Evolutionary conservation across 2,113 vertebrate species (phyloP).

Genomic region (Bufo gargarizans): DNA sequence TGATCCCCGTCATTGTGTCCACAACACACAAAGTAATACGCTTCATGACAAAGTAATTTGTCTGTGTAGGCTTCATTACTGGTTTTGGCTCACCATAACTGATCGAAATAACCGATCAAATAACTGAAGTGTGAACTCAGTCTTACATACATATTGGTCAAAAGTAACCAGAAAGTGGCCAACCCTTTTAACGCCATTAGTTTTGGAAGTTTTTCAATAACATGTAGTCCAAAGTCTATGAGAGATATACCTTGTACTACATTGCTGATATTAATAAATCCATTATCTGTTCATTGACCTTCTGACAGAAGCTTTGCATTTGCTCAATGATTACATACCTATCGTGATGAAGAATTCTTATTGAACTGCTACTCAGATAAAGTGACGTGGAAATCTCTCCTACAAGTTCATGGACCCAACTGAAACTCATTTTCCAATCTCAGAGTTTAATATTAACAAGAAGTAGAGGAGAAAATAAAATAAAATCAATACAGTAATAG

Average conservation of each 20-base stretch:
- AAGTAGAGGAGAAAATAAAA: background rate
- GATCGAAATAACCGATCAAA: too few species aligned
- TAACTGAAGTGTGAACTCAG: too few species aligned
- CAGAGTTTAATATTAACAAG: slow-evolving; percentile 42
- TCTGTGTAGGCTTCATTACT: too few species aligned
- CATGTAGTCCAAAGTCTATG: background rate
- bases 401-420: background rate
- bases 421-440: background rate
- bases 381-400: background rate
- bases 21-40: too few species aligned
- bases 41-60: too few species aligned
- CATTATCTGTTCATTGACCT: slow-evolving; percentile 24
- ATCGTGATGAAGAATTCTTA: background rate
- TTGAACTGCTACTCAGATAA: slow-evolving; percentile 25
- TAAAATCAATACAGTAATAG: slow-evolving; percentile 7
- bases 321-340: slow-evolving; percentile 9
- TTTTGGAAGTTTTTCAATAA: background rate
- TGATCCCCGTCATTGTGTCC: too few species aligned
- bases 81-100: too few species aligned
- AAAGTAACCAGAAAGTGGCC: too few species aligned
- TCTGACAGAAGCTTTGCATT: background rate
- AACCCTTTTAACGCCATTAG: too few species aligned
- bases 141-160: too few species aligned
- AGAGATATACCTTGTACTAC: slow-evolving; percentile 26
- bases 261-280: slow-evolving; percentile 27